Evolutionary conservation across 2,113 vertebrate species (phyloP).

Genomic region (Addax nasomaculatus): DNA sequence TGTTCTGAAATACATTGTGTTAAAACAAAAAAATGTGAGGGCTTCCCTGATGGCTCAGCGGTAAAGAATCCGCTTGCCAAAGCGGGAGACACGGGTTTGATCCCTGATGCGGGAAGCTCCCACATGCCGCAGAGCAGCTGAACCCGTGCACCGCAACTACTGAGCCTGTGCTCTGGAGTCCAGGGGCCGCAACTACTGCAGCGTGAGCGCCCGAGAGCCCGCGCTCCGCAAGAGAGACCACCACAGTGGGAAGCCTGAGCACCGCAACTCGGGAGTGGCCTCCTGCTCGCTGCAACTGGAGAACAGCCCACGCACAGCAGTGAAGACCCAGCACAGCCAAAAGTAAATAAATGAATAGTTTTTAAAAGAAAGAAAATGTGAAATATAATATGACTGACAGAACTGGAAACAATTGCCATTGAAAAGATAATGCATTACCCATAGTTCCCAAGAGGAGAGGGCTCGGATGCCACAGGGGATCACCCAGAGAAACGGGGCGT

Average conservation of each 20-base stretch:
- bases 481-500: neutral
- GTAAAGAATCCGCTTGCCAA: neutral
- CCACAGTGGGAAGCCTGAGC: accelerated
- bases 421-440: neutral
- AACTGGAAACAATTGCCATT: neutral
- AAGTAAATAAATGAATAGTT: neutral
- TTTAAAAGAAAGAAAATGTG: neutral
- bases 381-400: neutral
- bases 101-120: neutral
- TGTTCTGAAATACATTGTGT: neutral
- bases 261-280: neutral
- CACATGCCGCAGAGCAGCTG: neutral
- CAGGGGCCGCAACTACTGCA: neutral
- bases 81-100: accelerated
- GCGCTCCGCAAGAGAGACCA: neutral
- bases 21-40: neutral
- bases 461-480: neutral
- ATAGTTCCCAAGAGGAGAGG: neutral
- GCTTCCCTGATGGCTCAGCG: neutral
- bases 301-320: neutral
- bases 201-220: accelerated
- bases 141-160: accelerated
- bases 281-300: neutral
- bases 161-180: neutral
- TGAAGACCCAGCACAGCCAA: neutral